Conservation (phyloP, 2,797 vertebrate species). For the Falco novaeseelandiae region DNA sequence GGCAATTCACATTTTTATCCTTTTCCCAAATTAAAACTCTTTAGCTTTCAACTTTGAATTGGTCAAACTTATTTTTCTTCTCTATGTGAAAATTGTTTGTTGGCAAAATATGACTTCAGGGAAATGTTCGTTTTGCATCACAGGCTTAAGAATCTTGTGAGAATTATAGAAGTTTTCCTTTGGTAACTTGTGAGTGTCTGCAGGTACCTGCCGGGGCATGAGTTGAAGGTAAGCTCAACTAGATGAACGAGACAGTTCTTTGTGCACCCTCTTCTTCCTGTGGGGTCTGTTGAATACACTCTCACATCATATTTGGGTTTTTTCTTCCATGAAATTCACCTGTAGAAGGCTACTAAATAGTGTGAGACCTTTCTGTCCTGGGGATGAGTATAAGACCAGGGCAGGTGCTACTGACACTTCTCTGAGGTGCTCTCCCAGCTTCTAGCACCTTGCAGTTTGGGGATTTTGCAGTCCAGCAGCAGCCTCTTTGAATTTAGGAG, state of each 20-base stretch:
- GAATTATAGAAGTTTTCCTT: neutral
- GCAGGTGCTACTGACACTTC: neutral
- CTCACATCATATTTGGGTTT: neutral
- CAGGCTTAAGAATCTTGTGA: neutral
- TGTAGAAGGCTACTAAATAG: neutral
- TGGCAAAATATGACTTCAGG: neutral
- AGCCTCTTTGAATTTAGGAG: neutral
- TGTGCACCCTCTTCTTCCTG: rapidly evolving
- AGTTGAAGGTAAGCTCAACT: neutral
- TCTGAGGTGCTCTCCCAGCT: neutral
- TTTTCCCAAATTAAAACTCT: neutral
- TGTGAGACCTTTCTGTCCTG: neutral
- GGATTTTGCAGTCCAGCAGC: neutral
- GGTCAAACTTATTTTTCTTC: neutral
- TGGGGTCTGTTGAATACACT: neutral
- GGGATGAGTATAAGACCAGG: neutral
- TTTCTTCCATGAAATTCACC: rapidly evolving
- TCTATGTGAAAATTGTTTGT: neutral
- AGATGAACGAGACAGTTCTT: neutral
- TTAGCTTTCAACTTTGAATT: neutral
- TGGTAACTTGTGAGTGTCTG: neutral
- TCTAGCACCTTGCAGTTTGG: neutral
- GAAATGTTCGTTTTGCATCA: neutral
- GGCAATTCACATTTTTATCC: neutral
- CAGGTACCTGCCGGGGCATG: neutral